phyloP scores from a whole-genome alignment of 2,113 vertebrate species.

The Corythornis vintsioides region DNA sequence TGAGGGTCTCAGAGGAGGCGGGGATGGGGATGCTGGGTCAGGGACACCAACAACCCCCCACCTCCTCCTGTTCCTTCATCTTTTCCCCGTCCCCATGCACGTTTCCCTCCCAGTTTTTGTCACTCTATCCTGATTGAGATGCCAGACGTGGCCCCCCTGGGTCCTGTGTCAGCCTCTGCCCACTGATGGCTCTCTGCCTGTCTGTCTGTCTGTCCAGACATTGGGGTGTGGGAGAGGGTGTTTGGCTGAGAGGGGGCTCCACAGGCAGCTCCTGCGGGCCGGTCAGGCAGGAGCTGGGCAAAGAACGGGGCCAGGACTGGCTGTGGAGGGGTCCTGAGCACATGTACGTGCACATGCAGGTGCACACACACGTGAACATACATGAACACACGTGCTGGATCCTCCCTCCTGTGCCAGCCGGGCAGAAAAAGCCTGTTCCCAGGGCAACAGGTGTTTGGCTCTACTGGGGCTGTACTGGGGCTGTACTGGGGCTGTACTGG shows the following conservation, averaged over 20 bases:
- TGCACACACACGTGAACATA: not conserved
- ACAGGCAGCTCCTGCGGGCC: not conserved
- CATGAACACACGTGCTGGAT: fast-evolving
- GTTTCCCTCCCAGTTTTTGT: not conserved
- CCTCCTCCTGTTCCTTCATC: fast-evolving
- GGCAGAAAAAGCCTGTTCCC: not conserved
- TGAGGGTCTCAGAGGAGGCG: fast-evolving
- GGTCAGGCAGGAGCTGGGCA: not conserved
- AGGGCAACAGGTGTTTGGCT: not conserved
- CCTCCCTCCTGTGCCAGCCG: not conserved
- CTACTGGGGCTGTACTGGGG: too few relatives aligned
- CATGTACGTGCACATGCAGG: fast-evolving
- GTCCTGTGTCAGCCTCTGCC: not conserved
- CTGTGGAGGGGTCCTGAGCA: fast-evolving
- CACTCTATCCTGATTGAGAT: not conserved
- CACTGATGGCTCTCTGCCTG: not conserved
- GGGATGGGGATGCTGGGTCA: not conserved
- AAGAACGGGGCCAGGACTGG: fast-evolving
- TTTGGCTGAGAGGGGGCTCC: not conserved
- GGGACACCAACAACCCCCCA: fast-evolving
- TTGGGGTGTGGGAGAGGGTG: not conserved
- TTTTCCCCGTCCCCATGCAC: fast-evolving
- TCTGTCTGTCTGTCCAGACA: not conserved
- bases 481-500: not conserved
- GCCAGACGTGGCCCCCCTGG: fast-evolving